These are phyloP conservation scores for Grus americana DNA, from an alignment of 2,113 vertebrate species.

Conservation along the genomic window DNA sequence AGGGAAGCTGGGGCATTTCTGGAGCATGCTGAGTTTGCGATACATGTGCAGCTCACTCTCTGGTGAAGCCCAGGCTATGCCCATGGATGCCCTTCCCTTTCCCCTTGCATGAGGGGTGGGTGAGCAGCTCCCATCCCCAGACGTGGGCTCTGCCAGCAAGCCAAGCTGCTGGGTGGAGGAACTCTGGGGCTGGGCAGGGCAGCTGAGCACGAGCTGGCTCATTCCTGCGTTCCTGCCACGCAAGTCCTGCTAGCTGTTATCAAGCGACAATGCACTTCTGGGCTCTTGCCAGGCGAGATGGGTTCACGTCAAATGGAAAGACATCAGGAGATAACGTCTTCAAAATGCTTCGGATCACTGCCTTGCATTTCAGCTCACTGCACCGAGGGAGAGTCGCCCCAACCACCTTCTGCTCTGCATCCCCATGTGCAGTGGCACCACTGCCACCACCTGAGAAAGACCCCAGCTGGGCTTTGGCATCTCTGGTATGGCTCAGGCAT, in stretches of 20 bases:
- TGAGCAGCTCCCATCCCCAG: neutral
- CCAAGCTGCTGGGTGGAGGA: rapidly evolving
- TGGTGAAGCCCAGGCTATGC: neutral
- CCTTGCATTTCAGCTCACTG: neutral
- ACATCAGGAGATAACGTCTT: neutral
- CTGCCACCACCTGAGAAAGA: neutral
- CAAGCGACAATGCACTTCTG: neutral
- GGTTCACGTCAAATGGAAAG: neutral
- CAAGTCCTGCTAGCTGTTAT: neutral
- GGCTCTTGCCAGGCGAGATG: neutral
- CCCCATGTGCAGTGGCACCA: neutral
- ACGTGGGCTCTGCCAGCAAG: rapidly evolving
- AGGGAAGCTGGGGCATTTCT: neutral
- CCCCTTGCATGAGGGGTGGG: rapidly evolving
- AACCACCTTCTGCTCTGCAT: neutral
- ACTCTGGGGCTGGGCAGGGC: neutral
- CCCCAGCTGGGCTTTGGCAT: neutral
- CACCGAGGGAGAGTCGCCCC: rapidly evolving
- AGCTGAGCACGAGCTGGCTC: rapidly evolving
- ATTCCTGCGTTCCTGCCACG: rapidly evolving
- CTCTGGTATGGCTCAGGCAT: neutral
- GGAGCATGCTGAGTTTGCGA: neutral
- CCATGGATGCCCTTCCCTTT: neutral
- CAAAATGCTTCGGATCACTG: neutral
- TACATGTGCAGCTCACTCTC: neutral